A percentile compares a stretch with the other conserved stretches of the same genome.
phyloP scores from a whole-genome alignment of 2,888 invertebrate species.

The Eudemis profundana region DNA sequence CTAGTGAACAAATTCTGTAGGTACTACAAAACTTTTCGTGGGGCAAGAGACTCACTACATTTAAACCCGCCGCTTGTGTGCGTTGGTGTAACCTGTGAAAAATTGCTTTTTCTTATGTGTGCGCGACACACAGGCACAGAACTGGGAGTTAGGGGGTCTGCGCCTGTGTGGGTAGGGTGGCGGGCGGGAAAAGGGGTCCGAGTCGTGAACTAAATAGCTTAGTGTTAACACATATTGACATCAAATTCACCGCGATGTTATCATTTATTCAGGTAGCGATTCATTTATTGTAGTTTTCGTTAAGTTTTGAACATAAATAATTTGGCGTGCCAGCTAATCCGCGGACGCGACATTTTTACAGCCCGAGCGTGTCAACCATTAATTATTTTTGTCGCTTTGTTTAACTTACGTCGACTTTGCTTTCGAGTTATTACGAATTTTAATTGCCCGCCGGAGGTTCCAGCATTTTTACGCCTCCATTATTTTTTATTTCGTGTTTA shows the following conservation, averaged over 20 bases:
- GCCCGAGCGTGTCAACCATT: slow-evolving; percentile 68
- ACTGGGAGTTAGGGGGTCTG: slow-evolving; percentile 50
- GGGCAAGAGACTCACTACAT: slow-evolving; percentile 79
- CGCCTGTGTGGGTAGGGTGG: slow-evolving; percentile 64
- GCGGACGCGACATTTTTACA: slow-evolving; percentile 58
- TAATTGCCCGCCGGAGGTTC: slow-evolving; percentile 70
- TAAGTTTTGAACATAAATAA: slow-evolving; percentile 61
- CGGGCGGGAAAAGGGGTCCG: slow-evolving; percentile 68
- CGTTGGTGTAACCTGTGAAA: slow-evolving; percentile 77
- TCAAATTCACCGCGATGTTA: slow-evolving; percentile 85
- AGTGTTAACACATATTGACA: slow-evolving; percentile 86
- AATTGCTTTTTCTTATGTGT: slow-evolving; percentile 75
- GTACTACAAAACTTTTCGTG: slow-evolving; percentile 82
- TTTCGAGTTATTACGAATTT: slow-evolving; percentile 77
- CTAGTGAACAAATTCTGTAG: slow-evolving; percentile 79
- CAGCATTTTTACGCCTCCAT: slow-evolving; percentile 59
- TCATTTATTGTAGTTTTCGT: slow-evolving; percentile 76
- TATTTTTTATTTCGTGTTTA: slow-evolving; percentile 51
- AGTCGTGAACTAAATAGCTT: slow-evolving; percentile 85
- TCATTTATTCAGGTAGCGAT: slow-evolving; percentile 84
- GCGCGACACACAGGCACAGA: slow-evolving; percentile 59
- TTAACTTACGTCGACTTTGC: slow-evolving; percentile 76
- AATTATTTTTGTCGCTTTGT: slow-evolving; percentile 78
- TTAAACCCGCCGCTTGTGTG: slow-evolving; percentile 66
- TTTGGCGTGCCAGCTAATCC: slow-evolving; percentile 56